Evolutionary conservation across 2,888 invertebrate species (phyloP).

Genomic region (Lumbricus terrestris): DNA sequence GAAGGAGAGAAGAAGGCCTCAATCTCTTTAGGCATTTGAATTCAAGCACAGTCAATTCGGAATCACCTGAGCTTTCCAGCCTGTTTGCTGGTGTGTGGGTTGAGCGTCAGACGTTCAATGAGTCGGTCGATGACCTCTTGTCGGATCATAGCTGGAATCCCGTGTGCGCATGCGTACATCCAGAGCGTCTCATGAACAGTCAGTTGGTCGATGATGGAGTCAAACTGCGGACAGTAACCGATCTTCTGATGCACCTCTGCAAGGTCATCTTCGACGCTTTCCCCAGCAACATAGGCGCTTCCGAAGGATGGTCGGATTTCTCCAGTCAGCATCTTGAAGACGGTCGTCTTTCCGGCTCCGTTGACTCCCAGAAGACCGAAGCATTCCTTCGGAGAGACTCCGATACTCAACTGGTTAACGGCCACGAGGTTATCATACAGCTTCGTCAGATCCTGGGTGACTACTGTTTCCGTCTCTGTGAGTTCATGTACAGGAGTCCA

Average conservation of each 20-base stretch:
- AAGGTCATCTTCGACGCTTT: not conserved
- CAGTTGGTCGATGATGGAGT: slow-evolving; percentile 41
- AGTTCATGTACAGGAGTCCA: too few relatives aligned
- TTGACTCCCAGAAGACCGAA: slow-evolving; percentile 71
- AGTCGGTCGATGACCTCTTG: slow-evolving; percentile 22
- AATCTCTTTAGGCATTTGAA: too few relatives aligned
- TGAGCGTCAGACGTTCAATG: slow-evolving; percentile 28
- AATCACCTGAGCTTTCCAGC: slow-evolving; percentile 35
- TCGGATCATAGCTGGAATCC: too few relatives aligned
- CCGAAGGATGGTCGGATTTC: slow-evolving; percentile 61
- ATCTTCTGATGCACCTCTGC: too few relatives aligned
- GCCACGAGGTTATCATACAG: slow-evolving; percentile 39
- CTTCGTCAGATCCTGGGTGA: too few relatives aligned
- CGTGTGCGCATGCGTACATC: slow-evolving; percentile 34
- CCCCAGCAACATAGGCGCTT: slow-evolving; percentile 48
- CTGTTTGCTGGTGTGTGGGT: slow-evolving; percentile 39
- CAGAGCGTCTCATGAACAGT: slow-evolving; percentile 40
- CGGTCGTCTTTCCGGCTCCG: slow-evolving; percentile 68
- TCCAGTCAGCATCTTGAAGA: slow-evolving; percentile 76
- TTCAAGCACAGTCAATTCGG: too few relatives aligned
- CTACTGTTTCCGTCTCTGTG: too few relatives aligned
- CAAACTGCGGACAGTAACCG: slow-evolving; percentile 26
- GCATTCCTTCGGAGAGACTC: slow-evolving; percentile 69
- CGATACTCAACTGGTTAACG: slow-evolving; percentile 41
- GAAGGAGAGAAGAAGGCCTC: too few relatives aligned